Percentiles rank a stretch among this genome's conserved stretches.
Conservation (phyloP, 2,113 vertebrate genomes). For the Hippocampus guttulatus region DNA sequence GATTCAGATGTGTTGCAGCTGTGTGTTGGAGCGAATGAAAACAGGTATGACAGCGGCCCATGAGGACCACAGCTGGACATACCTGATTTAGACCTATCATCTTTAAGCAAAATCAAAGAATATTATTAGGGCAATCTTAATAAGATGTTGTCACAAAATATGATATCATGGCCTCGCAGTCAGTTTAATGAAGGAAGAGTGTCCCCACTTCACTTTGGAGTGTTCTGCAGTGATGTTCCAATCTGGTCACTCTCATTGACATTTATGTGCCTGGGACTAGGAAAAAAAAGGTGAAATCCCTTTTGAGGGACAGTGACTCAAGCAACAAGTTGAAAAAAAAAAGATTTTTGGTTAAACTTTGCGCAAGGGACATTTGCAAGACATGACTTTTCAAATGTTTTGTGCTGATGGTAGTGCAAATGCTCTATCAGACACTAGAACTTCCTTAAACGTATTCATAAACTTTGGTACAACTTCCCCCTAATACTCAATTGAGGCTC, state of each 20-base stretch:
- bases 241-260: slow-evolving; percentile 43
- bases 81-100: too few species aligned
- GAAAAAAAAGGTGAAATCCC: background rate
- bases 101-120: too few species aligned
- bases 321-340: background rate
- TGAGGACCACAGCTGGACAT: too few species aligned
- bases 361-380: background rate
- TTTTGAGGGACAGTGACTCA: background rate
- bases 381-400: background rate
- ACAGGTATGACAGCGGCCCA: too few species aligned
- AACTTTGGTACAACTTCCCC: too few species aligned
- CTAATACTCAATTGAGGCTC: too few species aligned
- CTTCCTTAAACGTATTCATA: background rate
- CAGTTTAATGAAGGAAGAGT: too few species aligned
- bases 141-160: too few species aligned
- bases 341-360: background rate
- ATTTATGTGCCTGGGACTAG: slow-evolving; percentile 71
- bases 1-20: too few species aligned
- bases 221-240: background rate
- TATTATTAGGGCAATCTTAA: too few species aligned
- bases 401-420: background rate
- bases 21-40: too few species aligned
- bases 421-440: background rate
- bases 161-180: too few species aligned
- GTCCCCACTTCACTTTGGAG: background rate